Base-by-base conservation (phyloP, 2,888 invertebrate genomes). In the Tiphia femorata region DNA sequence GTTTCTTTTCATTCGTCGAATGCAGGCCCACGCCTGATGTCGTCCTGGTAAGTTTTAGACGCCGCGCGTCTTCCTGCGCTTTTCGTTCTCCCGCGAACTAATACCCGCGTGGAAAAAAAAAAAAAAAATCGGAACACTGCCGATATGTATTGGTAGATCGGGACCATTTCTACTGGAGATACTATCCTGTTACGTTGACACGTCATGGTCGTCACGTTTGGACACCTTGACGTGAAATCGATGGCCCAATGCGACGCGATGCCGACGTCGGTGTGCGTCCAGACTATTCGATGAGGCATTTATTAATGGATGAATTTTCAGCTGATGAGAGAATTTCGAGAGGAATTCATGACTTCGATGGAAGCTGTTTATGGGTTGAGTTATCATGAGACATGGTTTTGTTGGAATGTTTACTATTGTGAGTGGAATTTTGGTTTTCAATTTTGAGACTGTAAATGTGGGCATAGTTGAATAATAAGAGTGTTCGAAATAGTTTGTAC, bases 31-130 rank as follows among this genome's bases (percentile, higher is more conserved):
- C 55, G 49, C 37, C 40, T 68, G 62, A 77, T 79, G 71, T 58
- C 76, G 68, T 69, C 79, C 78, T 78, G 78, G 51, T 79, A 72
- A 66, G 74, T 76, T 76, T 72, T 75, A 77, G 74, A 78, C 68
- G 69, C 54, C 54, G 50, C 58, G 60, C 71, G 61, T 66, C 70
- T 70, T 70, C 60, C 35, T 42, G 57, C 40, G 14, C 25, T 58
- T 65, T 62, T 50, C 44, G 50, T 53, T 12, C 4, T 41, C 41
- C 6, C 14, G 5, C n/a, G 21, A 20, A 14, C 44, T 51, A 35
- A 58, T 62, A 58, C 48, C n/a, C n/a, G 44, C 42, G 49, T 47
- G 37, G 53, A 69, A 66, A 70, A 67, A n/a, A n/a, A n/a, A n/a
- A n/a, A n/a, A n/a, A n/a, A n/a, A n/a, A 64, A 64, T 58, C 47